phyloP scores from a whole-genome alignment of 2,113 vertebrate genomes.

The Gavialis gangeticus region DNA sequence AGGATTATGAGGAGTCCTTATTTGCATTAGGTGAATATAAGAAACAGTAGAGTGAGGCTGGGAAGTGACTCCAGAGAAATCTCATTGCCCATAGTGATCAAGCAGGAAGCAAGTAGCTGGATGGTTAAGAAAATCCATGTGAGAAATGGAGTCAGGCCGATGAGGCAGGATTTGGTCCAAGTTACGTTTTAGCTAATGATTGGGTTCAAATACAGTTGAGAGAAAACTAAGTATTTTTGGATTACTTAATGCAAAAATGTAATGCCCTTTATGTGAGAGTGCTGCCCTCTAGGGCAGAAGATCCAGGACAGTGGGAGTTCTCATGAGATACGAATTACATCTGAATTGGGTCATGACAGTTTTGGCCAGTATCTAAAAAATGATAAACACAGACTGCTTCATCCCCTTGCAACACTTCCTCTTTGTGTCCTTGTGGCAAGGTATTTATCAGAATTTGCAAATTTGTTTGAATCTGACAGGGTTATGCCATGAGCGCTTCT shows the following conservation, averaged over 20 bases:
- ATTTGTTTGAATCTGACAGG: no score
- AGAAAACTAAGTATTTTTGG: not conserved
- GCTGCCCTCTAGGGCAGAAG: not conserved
- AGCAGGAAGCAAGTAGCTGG: not conserved
- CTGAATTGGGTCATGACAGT: not conserved
- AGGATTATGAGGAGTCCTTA: not conserved
- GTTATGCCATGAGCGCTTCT: no score
- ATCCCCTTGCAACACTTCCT: not conserved
- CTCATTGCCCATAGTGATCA: not conserved
- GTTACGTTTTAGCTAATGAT: rapidly evolving
- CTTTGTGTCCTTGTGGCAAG: no score
- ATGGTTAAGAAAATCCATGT: not conserved
- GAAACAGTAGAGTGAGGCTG: not conserved
- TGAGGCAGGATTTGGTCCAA: not conserved
- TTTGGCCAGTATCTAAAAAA: not conserved
- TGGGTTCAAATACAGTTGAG: not conserved
- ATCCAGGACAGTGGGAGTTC: not conserved
- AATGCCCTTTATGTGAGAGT: not conserved
- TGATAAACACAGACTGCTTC: not conserved
- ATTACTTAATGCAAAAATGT: not conserved
- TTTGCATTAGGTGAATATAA: not conserved
- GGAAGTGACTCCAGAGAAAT: not conserved
- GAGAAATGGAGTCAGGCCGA: rapidly evolving
- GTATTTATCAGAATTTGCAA: no score
- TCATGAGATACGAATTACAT: not conserved